Conservation (phyloP, 2,888 invertebrate genomes). For the Mechanitis messenoides region DNA sequence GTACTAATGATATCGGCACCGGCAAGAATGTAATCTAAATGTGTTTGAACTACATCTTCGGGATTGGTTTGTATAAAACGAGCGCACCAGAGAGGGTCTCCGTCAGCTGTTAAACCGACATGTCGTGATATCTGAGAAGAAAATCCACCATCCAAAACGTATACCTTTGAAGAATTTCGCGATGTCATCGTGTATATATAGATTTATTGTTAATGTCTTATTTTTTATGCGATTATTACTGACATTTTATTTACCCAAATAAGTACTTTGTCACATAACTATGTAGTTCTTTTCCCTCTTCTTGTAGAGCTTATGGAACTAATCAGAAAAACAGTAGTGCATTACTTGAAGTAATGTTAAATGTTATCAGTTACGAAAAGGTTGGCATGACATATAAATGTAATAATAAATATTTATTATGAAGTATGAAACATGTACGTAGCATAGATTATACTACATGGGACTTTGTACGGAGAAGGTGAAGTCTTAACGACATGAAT, state of each 20-base stretch:
- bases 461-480: too few species aligned
- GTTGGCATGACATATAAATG: not conserved
- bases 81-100: slow-evolving; percentile 93
- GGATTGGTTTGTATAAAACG: slow-evolving; percentile 86
- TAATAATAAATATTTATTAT: not conserved
- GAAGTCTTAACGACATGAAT: too few species aligned
- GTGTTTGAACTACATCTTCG: slow-evolving; percentile 84
- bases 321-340: too few species aligned
- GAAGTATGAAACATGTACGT: not conserved
- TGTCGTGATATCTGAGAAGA: slow-evolving; percentile 85
- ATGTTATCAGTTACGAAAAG: too few species aligned
- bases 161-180: slow-evolving; percentile 34
- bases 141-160: slow-evolving; percentile 84
- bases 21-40: slow-evolving; percentile 87
- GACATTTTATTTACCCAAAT: too few species aligned
- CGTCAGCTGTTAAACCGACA: slow-evolving; percentile 82
- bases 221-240: too few species aligned
- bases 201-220: not conserved
- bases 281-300: too few species aligned
- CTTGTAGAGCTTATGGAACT: too few species aligned
- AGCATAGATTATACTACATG: too few species aligned
- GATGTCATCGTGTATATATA: not conserved
- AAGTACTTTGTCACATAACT: too few species aligned
- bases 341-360: too few species aligned
- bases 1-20: slow-evolving; percentile 93